phyloP scores from a whole-genome alignment of 2,888 invertebrate genomes.

The Marasmarcha lunaedactyla region DNA sequence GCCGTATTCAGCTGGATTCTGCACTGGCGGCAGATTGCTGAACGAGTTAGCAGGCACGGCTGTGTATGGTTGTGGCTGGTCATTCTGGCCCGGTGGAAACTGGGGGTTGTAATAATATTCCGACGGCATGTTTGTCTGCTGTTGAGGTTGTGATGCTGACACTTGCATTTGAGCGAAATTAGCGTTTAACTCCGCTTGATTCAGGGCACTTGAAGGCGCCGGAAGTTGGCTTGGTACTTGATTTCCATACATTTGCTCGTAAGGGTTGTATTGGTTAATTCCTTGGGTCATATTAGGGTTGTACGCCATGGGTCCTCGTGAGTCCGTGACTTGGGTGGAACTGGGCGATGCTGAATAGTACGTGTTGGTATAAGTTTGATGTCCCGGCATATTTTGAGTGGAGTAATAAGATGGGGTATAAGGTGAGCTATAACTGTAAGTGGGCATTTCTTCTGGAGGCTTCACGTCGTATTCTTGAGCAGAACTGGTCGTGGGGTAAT shows the following conservation, averaged over 20 bases:
- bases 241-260: slow-evolving; percentile 18
- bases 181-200: slow-evolving; percentile 32
- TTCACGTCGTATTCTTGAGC: slow-evolving; percentile 25
- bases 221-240: slow-evolving; percentile 18
- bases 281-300: slow-evolving; percentile 15
- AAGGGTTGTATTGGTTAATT: slow-evolving; percentile 17
- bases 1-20: slow-evolving; percentile 29
- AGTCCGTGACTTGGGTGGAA: slow-evolving; percentile 39
- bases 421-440: slow-evolving; percentile 34
- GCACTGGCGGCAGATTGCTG: neutral
- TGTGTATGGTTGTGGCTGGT: neutral
- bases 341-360: slow-evolving; percentile 33
- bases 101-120: slow-evolving; percentile 35
- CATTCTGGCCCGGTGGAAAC: slow-evolving; percentile 45
- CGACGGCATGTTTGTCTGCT: neutral
- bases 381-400: slow-evolving; percentile 22
- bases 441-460: slow-evolving; percentile 25
- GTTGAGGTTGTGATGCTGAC: slow-evolving; percentile 16
- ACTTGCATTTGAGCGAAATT: slow-evolving; percentile 53
- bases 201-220: slow-evolving; percentile 14
- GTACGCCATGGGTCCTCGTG: slow-evolving; percentile 17
- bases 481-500: slow-evolving; percentile 29
- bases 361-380: slow-evolving; percentile 39
- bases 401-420: slow-evolving; percentile 49
- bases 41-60: neutral